A percentile compares a stretch with the other conserved stretches of the same genome.
These are phyloP conservation scores for Chaetophractus vellerosus DNA, from an alignment of 2,797 vertebrate genomes.

Conservation along the genomic window DNA sequence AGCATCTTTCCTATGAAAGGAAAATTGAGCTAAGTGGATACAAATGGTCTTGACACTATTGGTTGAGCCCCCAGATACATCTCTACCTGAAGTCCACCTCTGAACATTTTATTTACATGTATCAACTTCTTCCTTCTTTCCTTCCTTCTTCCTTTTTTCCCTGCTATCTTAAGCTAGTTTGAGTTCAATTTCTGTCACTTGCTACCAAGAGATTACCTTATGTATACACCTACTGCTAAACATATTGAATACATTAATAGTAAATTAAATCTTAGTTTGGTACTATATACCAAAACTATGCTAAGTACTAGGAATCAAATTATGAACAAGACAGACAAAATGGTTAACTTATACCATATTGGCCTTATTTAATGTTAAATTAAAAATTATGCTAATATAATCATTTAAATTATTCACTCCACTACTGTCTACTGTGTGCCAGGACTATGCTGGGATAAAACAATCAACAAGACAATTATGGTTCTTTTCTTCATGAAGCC, in stretches of 20 bases:
- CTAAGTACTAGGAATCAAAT: neutral
- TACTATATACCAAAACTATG: slow-evolving; percentile 6
- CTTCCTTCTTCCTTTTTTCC: neutral
- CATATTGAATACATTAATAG: neutral
- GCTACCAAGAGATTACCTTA: neutral
- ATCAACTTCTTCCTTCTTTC: neutral
- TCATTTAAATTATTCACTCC: neutral
- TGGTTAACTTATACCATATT: neutral
- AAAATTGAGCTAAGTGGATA: slow-evolving; percentile 24
- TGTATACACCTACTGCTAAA: neutral
- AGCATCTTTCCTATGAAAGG: slow-evolving; percentile 27
- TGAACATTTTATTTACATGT: neutral
- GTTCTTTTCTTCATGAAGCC: slow-evolving; percentile 1
- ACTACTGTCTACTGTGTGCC: neutral
- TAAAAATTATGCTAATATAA: slow-evolving; percentile 20
- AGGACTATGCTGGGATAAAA: neutral
- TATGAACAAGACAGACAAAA: neutral
- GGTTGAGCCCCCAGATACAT: neutral
- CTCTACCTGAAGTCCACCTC: neutral
- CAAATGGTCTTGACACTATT: slow-evolving; percentile 1
- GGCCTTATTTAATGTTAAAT: slow-evolving; percentile 23
- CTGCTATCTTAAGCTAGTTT: slow-evolving; percentile 49
- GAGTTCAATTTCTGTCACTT: slow-evolving; percentile 54
- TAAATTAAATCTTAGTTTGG: slow-evolving; percentile 41
- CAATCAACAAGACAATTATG: neutral